Evolutionary conservation across 2,113 vertebrate genomes (phyloP), one percentile per base, ranked within the genome.

Genomic region (Mobula hypostoma): DNA sequence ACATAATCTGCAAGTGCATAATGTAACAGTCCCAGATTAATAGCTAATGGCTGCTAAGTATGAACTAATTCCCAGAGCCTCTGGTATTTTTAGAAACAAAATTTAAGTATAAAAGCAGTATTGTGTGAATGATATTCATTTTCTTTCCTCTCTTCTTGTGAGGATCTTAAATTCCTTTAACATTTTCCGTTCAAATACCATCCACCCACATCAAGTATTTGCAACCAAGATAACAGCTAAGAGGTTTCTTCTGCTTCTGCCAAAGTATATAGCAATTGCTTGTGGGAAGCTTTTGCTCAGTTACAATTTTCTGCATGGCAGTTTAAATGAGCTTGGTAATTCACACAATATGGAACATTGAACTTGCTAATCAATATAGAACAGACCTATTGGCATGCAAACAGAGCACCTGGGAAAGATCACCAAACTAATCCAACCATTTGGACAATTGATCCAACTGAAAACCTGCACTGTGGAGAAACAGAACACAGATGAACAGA

Each of bases 131-230:
- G 85, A 8, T 66, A 66, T 63, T n/a, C n/a, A 29, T 61, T 66
- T 87, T 14, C 66, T 90, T 90, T 90, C n/a, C 61, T 17, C 66
- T 66, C 32, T 24, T 27, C 56, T 63, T 88, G 27, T 36, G 12
- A 90, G n/a, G 5, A 63, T 90, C 15, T 90, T 14, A 90, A 90
- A 90, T 90, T 90, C n/a, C 85, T 90, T 90, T 90, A 66, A 90
- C 61, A 61, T 68, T 90, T 32, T 90, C 85, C 7, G 85, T 66
- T n/a, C 85, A 61, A 90, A 15, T 90, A 32, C 29, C n/a, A 14
- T 68, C 61, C 58, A 90, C 29, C 17, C 63, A 68, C 85, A 36
- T 66, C 29, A 7, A 90, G 61, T 90, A 68, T 68, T 63, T 90
- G 85, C 5, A 14, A 66, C 61, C n/a, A 63, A 66, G 61, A 68